A percentile compares a stretch with the other conserved stretches of the same genome.
Conservation (phyloP, 2,888 invertebrate species). For the Mystacides longicornis region DNA sequence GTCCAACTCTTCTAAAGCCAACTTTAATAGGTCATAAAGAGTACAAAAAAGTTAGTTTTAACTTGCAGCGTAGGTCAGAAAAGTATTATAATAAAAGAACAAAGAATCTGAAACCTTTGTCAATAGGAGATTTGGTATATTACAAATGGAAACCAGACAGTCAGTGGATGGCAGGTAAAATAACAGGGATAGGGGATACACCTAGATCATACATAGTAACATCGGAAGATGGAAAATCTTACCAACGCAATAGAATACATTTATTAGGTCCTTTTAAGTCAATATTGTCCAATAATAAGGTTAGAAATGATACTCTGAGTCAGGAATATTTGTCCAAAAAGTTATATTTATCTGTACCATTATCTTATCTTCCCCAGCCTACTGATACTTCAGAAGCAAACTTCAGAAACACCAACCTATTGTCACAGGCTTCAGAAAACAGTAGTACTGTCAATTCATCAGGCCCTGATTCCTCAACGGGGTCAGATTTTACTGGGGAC, state of each 20-base stretch:
- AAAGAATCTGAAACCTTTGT: neutral
- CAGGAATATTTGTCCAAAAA: neutral
- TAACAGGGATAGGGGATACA: neutral
- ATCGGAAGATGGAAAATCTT: neutral
- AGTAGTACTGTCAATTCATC: too few species aligned
- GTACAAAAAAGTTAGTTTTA: neutral
- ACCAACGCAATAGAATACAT: conserved; percentile 1
- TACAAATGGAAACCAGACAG: neutral
- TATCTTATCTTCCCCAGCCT: neutral
- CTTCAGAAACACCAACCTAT: too few species aligned
- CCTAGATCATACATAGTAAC: neutral
- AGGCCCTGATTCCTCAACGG: too few species aligned
- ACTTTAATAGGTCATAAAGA: neutral
- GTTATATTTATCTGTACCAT: neutral
- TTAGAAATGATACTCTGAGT: neutral
- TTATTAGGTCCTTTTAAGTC: neutral
- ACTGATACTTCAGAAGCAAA: too few species aligned
- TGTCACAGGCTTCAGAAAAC: too few species aligned
- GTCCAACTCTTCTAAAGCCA: neutral
- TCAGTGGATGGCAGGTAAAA: neutral
- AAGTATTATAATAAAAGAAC: neutral
- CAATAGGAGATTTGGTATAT: neutral
- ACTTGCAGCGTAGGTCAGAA: neutral
- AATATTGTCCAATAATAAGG: neutral
- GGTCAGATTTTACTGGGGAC: neutral